Percentiles rank a stretch among this genome's conserved stretches.
Evolutionary conservation across 2,888 invertebrate genomes (phyloP).

Genomic region (Drosophila hawaiiensis): DNA sequence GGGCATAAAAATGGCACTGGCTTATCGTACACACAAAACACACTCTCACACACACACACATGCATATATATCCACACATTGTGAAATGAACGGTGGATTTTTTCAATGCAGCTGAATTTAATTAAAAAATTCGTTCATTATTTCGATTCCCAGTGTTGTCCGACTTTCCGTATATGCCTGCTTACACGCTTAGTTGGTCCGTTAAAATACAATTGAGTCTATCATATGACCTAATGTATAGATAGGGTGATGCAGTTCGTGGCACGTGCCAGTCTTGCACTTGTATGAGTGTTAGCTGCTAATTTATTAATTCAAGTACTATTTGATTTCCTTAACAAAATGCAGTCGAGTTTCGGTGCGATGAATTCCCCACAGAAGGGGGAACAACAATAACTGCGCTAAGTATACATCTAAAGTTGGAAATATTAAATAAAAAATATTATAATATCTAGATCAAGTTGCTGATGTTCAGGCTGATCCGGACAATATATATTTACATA

Average conservation of each 20-base stretch:
- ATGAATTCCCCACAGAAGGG: no score
- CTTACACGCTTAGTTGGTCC: background rate
- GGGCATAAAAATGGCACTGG: constrained; percentile 18
- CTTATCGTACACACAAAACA: constrained; percentile 30
- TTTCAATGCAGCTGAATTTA: constrained; percentile 28
- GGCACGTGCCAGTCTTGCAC: constrained; percentile 31
- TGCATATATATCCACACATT: background rate
- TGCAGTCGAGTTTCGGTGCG: constrained; percentile 1
- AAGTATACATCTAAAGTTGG: background rate
- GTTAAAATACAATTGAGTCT: background rate
- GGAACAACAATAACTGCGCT: background rate
- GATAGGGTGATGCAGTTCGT: constrained; percentile 6
- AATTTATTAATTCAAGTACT: background rate
- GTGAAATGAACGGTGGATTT: constrained; percentile 8
- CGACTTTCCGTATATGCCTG: constrained; percentile 9
- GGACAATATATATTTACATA: background rate
- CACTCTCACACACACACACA: background rate
- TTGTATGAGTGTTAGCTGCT: background rate
- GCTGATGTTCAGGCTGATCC: background rate
- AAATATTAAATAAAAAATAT: background rate
- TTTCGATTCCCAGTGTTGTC: background rate
- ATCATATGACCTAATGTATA: constrained; percentile 47
- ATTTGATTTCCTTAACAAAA: constrained; percentile 11
- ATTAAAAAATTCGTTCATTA: constrained; percentile 39
- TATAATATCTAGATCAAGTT: background rate